Evolutionary conservation across 2,113 vertebrate species (phyloP).

Genomic region (Pelodiscus sinensis): DNA sequence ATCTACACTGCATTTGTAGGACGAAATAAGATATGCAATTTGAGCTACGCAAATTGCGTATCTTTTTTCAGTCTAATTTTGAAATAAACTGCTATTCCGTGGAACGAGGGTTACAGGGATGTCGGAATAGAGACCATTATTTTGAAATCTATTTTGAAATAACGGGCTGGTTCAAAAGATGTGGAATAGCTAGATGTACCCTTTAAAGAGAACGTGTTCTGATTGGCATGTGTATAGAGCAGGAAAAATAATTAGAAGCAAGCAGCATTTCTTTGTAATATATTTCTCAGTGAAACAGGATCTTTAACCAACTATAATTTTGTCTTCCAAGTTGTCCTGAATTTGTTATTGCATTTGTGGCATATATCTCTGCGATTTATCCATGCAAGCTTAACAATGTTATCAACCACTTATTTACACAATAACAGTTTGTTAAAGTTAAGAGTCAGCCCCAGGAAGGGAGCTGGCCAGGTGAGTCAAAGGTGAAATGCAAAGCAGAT

Average conservation of each 20-base stretch:
- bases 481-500: slow-evolving; percentile 42
- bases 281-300: background rate
- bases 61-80: too few species aligned
- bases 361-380: background rate
- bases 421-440: background rate
- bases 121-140: too few species aligned
- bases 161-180: too few species aligned
- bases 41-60: too few species aligned
- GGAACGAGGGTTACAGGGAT: too few species aligned
- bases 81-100: too few species aligned
- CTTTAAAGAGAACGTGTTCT: background rate
- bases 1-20: too few species aligned
- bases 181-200: too few species aligned
- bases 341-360: background rate
- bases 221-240: background rate
- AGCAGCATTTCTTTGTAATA: background rate
- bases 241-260: background rate
- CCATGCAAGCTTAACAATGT: background rate
- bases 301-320: background rate
- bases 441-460: background rate
- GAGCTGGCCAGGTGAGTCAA: slow-evolving; percentile 17
- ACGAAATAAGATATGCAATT: too few species aligned
- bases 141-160: too few species aligned
- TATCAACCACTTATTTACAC: slow-evolving; percentile 29
- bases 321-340: background rate